Percentiles rank a stretch among this genome's conserved stretches.
These are phyloP conservation scores for Xylocampa areola DNA, from an alignment of 2,888 invertebrate species.

Conservation along the genomic window DNA sequence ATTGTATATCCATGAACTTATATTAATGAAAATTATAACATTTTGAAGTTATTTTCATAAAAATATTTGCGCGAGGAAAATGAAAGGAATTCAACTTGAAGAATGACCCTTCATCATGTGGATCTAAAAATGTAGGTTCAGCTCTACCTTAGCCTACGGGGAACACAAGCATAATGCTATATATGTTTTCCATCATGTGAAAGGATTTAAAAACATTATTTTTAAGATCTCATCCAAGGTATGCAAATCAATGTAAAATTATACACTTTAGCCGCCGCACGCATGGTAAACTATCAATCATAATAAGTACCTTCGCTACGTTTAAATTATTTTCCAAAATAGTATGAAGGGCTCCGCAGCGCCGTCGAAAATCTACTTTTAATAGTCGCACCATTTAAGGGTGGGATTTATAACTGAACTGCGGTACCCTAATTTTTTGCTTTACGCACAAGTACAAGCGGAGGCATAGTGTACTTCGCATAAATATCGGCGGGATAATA, in stretches of 20 bases:
- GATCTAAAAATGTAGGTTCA: too few species aligned
- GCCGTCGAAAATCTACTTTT: slow-evolving; percentile 51
- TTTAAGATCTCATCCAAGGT: slow-evolving; percentile 14
- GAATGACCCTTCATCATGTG: too few species aligned
- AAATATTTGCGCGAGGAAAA: too few species aligned
- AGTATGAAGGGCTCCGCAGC: slow-evolving; percentile 46
- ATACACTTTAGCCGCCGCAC: slow-evolving; percentile 40
- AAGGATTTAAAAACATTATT: slow-evolving; percentile 21
- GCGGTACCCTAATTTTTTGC: slow-evolving; percentile 52
- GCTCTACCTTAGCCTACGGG: too few species aligned
- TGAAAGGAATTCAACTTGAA: too few species aligned
- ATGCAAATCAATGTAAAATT: slow-evolving; percentile 48
- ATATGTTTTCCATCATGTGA: slow-evolving; percentile 18
- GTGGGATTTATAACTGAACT: slow-evolving; percentile 42
- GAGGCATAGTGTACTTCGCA: slow-evolving; percentile 70
- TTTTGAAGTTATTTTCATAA: too few species aligned
- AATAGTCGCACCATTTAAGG: slow-evolving; percentile 54
- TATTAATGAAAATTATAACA: too few species aligned
- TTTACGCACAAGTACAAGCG: slow-evolving; percentile 60
- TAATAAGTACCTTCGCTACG: slow-evolving; percentile 38
- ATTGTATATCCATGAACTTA: too few species aligned
- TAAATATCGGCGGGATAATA: slow-evolving; percentile 89
- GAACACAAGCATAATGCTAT: too few species aligned
- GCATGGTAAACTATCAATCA: slow-evolving; percentile 53
- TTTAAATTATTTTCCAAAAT: slow-evolving; percentile 53